Percentiles rank a stretch among this genome's conserved stretches.
Conservation (phyloP, 2,797 vertebrate genomes). For the Aldrovandia affinis region DNA sequence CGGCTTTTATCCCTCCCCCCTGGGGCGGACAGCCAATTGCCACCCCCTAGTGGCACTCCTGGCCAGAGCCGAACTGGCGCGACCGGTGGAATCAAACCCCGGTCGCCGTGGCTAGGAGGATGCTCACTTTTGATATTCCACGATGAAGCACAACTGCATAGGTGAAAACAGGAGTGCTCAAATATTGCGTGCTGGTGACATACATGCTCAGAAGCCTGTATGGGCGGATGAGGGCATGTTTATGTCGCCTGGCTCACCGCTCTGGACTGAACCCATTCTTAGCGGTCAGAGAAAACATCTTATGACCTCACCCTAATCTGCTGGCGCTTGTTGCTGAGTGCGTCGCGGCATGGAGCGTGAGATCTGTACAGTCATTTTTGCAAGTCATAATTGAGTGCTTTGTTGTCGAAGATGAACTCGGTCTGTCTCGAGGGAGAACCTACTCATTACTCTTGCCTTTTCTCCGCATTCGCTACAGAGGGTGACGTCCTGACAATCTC, state of each 20-base stretch:
- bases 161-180: neutral
- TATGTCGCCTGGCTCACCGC: neutral
- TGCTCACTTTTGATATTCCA: no score
- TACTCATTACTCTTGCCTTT: neutral
- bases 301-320: neutral
- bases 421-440: neutral
- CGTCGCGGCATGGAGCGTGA: no score
- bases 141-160: no score
- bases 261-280: neutral
- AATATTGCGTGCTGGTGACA: no score
- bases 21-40: no score
- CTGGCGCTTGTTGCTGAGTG: neutral
- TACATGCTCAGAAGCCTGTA: no score
- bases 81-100: no score
- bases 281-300: neutral
- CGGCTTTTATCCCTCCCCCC: no score
- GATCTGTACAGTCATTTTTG: neutral
- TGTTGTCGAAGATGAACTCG: neutral
- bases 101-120: no score
- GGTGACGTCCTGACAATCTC: neutral
- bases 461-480: neutral
- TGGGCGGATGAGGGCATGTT: neutral
- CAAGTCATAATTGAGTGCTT: conserved; percentile 4
- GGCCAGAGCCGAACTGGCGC: no score
- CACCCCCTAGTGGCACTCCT: no score